phyloP scores from a whole-genome alignment of 2,888 invertebrate species.

The Carpatolechia fugitivella region DNA sequence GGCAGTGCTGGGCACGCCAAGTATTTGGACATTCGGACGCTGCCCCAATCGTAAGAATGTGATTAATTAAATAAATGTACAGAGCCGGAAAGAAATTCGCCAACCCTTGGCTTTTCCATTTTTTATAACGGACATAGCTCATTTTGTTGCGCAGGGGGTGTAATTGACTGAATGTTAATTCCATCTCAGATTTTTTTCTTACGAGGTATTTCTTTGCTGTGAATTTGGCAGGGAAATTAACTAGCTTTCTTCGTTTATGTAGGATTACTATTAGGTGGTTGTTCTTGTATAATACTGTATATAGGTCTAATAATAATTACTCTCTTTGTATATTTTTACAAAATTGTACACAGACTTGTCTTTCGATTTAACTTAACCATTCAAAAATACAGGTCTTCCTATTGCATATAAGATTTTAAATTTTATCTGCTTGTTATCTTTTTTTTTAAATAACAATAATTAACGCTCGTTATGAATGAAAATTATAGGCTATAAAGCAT shows the following conservation, averaged over 20 bases:
- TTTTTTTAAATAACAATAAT: constrained; percentile 24
- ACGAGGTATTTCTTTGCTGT: constrained; percentile 25
- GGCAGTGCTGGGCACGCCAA: constrained; percentile 48
- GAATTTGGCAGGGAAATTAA: constrained; percentile 16
- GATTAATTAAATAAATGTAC: constrained; percentile 77
- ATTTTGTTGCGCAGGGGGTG: constrained; percentile 55
- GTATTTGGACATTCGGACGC: constrained; percentile 69
- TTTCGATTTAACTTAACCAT: no score
- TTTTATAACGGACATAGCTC: constrained; percentile 68
- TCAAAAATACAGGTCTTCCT: no score
- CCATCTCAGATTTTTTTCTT: constrained; percentile 41
- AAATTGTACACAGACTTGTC: no score
- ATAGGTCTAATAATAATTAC: no score
- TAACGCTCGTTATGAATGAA: constrained; percentile 44
- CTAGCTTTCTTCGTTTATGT: constrained; percentile 30
- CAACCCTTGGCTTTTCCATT: constrained; percentile 64
- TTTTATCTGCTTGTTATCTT: no score
- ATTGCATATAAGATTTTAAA: no score
- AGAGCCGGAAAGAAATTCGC: constrained; percentile 67
- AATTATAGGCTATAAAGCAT: constrained; percentile 49
- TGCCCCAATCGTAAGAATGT: constrained; percentile 72
- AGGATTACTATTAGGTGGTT: constrained; percentile 24
- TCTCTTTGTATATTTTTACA: no score
- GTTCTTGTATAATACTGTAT: no score
- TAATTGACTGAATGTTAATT: constrained; percentile 71